Evolutionary conservation across 2,797 vertebrate species (phyloP).

Genomic region (Sitta carolinensis): DNA sequence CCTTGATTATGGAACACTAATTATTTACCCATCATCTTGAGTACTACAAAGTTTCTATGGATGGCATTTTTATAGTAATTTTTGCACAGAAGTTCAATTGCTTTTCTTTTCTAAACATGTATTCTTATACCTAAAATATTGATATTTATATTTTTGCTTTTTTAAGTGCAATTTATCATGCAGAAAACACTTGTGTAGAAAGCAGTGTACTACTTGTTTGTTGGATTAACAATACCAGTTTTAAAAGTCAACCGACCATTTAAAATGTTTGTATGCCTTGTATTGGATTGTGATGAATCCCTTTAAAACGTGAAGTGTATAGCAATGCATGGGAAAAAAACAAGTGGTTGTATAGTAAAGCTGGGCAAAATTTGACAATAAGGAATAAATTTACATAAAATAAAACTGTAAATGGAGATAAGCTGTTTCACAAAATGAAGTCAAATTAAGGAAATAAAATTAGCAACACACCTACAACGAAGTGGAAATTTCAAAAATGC

Average conservation of each 20-base stretch:
- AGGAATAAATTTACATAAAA: neutral
- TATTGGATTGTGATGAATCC: neutral
- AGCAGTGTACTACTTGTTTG: neutral
- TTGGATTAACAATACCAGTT: neutral
- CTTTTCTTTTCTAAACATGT: neutral
- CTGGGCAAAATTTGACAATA: neutral
- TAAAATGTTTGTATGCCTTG: neutral
- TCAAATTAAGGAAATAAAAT: constrained; percentile 15
- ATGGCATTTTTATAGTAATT: neutral
- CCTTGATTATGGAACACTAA: neutral
- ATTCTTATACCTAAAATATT: neutral
- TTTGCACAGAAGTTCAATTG: neutral
- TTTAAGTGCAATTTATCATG: neutral
- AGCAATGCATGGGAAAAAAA: neutral
- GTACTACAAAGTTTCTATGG: neutral
- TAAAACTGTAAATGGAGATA: constrained; percentile 25
- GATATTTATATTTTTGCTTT: neutral
- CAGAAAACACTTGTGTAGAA: neutral
- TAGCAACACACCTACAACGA: neutral
- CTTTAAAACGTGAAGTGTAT: neutral
- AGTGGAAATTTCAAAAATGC: neutral
- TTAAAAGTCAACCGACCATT: neutral
- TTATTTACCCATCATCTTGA: neutral
- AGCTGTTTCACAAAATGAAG: constrained; percentile 23
- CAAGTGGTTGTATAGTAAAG: neutral